phyloP scores from a whole-genome alignment of 2,888 invertebrate species.

The Branchinecta sandiegonensis region DNA sequence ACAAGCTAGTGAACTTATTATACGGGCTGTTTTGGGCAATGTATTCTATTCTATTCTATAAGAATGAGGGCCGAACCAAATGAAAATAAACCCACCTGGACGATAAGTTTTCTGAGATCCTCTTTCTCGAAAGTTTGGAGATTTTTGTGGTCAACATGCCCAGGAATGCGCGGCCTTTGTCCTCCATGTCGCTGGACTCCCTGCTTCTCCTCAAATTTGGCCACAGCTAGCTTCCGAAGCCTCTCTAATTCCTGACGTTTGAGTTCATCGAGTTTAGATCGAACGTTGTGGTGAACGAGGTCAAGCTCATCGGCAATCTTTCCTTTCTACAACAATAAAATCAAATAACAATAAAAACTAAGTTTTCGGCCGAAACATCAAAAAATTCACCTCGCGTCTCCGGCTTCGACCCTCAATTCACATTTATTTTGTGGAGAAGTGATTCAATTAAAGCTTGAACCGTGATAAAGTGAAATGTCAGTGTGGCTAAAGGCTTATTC shows the following conservation, averaged over 20 bases:
- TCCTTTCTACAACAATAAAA: constrained; percentile 49
- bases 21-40: too few species aligned
- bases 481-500: too few species aligned
- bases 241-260: constrained; percentile 76
- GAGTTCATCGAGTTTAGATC: constrained; percentile 76
- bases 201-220: constrained; percentile 45
- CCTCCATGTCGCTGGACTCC: constrained; percentile 1
- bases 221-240: constrained; percentile 52
- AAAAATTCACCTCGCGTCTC: neutral
- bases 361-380: constrained; percentile 13
- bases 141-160: constrained; percentile 75
- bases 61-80: too few species aligned
- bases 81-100: constrained; percentile 42
- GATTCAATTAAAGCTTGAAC: too few species aligned
- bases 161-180: constrained; percentile 40
- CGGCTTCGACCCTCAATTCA: too few species aligned
- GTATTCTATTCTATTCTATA: too few species aligned
- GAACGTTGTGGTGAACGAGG: constrained; percentile 70
- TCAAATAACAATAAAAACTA: neutral
- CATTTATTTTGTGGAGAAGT: too few species aligned
- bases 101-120: constrained; percentile 79
- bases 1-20: too few species aligned
- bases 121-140: constrained; percentile 86
- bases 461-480: too few species aligned
- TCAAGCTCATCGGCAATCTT: constrained; percentile 81